These are phyloP conservation scores for Spinibarbus caldwelli DNA, from an alignment of 2,797 vertebrate genomes.

Conservation along the genomic window DNA sequence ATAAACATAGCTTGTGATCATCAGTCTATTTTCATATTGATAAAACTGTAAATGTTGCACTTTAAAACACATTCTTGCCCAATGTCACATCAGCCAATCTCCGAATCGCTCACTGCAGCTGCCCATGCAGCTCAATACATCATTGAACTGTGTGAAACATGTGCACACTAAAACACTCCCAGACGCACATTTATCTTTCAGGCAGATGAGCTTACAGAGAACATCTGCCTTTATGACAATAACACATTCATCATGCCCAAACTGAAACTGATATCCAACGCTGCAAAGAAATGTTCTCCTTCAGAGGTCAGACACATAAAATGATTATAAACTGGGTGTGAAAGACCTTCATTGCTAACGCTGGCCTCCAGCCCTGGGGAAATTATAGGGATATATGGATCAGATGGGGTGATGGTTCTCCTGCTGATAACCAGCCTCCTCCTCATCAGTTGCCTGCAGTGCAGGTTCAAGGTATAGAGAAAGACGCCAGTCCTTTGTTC, in stretches of 20 bases:
- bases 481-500: constrained; percentile 29
- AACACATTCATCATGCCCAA: constrained; percentile 30
- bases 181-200: constrained; percentile 30
- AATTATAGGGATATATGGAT: constrained; percentile 11
- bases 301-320: constrained; percentile 26
- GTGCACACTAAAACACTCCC: constrained; percentile 17
- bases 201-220: constrained; percentile 30
- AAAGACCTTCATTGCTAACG: constrained; percentile 29
- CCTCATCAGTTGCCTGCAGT: constrained; percentile 21
- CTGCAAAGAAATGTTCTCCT: neutral
- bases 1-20: neutral
- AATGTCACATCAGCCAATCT: constrained; percentile 9
- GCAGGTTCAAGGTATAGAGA: constrained; percentile 8
- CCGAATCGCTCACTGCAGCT: neutral
- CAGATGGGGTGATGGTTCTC: constrained; percentile 13
- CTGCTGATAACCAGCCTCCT: constrained; percentile 27
- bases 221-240: constrained; percentile 40
- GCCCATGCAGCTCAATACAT: constrained; percentile 20
- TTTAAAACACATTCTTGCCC: neutral
- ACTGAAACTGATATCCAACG: neutral
- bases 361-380: constrained; percentile 24
- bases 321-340: constrained; percentile 22
- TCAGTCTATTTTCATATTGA: constrained; percentile 26
- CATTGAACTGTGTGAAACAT: constrained; percentile 27
- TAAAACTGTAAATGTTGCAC: constrained; percentile 2